Conservation (phyloP, 30 jellyfish, hydroid and myxozoan genomes). For the Hydractinia symbiolongicarpus region DNA sequence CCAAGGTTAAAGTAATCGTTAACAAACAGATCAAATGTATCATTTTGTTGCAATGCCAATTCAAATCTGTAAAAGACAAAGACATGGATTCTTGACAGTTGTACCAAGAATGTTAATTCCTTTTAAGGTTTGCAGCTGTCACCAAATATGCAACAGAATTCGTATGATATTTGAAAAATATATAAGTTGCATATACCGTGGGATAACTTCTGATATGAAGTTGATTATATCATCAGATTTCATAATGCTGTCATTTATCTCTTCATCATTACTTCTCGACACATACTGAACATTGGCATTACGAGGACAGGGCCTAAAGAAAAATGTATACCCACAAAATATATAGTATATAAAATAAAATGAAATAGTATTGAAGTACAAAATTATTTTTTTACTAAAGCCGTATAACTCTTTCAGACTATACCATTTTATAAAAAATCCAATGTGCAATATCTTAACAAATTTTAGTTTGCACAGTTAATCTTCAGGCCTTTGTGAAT, state of each 20-base stretch:
- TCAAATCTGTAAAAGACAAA: conserved; percentile 46
- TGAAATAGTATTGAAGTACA: too few species aligned
- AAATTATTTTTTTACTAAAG: too few species aligned
- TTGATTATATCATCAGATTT: conserved; percentile 29
- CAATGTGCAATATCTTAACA: too few species aligned
- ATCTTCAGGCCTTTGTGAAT: too few species aligned
- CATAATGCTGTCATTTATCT: background rate
- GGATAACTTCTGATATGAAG: conserved; percentile 38
- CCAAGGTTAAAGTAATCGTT: conserved; percentile 63
- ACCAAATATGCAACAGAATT: too few species aligned
- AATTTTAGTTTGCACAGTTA: too few species aligned
- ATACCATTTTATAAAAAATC: too few species aligned
- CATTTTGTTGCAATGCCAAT: conserved; percentile 72
- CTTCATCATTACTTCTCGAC: conserved; percentile 37
- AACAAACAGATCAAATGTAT: conserved; percentile 57
- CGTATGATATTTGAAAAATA: too few species aligned
- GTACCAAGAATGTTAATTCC: too few species aligned
- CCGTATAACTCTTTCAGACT: too few species aligned
- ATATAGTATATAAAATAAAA: too few species aligned
- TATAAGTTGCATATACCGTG: conserved; percentile 32
- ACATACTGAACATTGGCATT: conserved; percentile 71
- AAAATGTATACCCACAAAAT: background rate
- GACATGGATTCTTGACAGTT: background rate
- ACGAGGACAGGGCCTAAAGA: conserved; percentile 68
- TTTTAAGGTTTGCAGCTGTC: too few species aligned